Percentiles rank a stretch among this genome's conserved stretches.
phyloP scores from a whole-genome alignment of 2,797 vertebrate species.

The Scomberomorus guttatus region DNA sequence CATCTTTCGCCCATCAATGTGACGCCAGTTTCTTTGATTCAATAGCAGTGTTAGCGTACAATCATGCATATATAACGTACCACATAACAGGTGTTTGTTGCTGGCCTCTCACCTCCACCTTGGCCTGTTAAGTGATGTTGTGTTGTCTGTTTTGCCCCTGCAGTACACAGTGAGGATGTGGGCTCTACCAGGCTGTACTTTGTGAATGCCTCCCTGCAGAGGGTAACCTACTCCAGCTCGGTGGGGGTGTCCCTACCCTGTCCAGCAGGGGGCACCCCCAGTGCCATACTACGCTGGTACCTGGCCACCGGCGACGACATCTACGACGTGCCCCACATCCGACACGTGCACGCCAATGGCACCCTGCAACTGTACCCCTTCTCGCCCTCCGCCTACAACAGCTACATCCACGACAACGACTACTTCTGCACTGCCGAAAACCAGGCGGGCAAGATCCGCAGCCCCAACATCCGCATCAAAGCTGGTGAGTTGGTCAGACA shows the following conservation, averaged over 20 bases:
- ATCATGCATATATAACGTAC: not conserved
- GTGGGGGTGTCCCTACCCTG: conserved; percentile 99
- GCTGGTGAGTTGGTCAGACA: conserved; percentile 87
- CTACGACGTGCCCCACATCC: conserved; percentile 99
- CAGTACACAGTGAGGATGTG: conserved; percentile 95
- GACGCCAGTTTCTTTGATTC: conserved; percentile 35
- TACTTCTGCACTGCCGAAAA: conserved; percentile 99
- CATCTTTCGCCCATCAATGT: conserved; percentile 32
- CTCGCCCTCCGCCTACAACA: conserved; percentile 98
- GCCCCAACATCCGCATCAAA: conserved; percentile 98
- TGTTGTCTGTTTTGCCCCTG: conserved; percentile 53
- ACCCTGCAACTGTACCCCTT: conserved; percentile 98
- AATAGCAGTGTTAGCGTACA: not conserved
- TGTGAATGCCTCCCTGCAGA: conserved; percentile 98
- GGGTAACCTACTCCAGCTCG: conserved; percentile 99
- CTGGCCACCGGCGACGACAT: conserved; percentile 99
- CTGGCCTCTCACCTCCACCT: conserved; percentile 34
- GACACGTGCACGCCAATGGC: conserved; percentile 98
- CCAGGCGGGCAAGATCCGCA: conserved; percentile 97
- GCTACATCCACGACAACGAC: conserved; percentile 99
- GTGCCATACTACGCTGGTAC: conserved; percentile 97
- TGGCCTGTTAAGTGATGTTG: conserved; percentile 27
- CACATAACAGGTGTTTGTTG: conserved; percentile 5
- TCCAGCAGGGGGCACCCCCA: conserved; percentile 97
- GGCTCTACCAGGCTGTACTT: conserved; percentile 99